These are phyloP conservation scores for Noctua janthe DNA, from an alignment of 2,888 invertebrate genomes.

Conservation along the genomic window DNA sequence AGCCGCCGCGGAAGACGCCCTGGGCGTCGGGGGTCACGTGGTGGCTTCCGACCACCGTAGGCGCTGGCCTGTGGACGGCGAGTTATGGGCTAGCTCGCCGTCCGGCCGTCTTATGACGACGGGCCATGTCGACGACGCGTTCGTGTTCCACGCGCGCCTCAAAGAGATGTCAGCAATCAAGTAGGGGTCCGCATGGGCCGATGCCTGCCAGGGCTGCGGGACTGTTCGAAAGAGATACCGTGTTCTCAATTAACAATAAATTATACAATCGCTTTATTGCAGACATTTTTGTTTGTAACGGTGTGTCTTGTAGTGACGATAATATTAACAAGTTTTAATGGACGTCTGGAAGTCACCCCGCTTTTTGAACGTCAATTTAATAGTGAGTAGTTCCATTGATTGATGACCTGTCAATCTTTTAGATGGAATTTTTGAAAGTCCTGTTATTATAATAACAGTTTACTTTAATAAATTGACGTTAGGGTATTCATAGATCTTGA, in stretches of 20 bases:
- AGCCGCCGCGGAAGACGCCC: no score
- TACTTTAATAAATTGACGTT: not conserved
- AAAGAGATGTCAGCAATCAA: no score
- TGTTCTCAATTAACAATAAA: slow-evolving; percentile 1
- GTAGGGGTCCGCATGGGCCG: no score
- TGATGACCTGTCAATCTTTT: not conserved
- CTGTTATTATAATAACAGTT: not conserved
- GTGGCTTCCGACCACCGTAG: no score
- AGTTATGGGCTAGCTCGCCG: no score
- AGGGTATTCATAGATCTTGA: not conserved
- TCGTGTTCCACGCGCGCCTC: no score
- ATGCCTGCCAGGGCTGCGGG: no score
- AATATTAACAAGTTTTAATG: not conserved
- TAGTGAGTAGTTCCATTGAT: not conserved
- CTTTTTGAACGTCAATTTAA: not conserved
- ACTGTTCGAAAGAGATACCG: no score
- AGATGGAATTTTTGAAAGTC: not conserved
- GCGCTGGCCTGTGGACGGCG: no score
- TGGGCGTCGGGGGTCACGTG: no score
- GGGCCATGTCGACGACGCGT: no score
- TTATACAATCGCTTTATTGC: not conserved
- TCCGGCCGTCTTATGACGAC: no score
- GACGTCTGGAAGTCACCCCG: not conserved
- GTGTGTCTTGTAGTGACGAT: not conserved
- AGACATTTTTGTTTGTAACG: not conserved